Conservation (phyloP, 2,113 vertebrate genomes). For the Microcebus murinus region DNA sequence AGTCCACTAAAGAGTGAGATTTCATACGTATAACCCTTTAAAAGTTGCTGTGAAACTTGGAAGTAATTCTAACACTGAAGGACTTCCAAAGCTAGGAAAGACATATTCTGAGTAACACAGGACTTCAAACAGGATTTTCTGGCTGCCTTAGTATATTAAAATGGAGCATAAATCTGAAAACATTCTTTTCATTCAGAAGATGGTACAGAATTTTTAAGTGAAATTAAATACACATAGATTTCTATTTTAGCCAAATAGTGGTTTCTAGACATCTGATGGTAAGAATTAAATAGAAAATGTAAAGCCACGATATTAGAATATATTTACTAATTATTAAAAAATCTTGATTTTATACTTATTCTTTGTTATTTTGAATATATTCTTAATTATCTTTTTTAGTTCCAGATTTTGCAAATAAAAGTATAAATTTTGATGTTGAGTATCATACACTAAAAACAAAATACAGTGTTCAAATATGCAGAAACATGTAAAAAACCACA, state of each 20-base stretch:
- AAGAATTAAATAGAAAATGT: not conserved
- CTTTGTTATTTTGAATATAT: not conserved
- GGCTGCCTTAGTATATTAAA: not conserved
- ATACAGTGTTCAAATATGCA: not conserved
- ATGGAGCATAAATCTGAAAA: not conserved
- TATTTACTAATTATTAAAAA: not conserved
- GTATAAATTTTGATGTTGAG: not conserved
- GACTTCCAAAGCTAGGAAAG: not conserved
- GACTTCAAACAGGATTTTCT: not conserved
- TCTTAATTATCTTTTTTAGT: not conserved
- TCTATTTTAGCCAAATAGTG: not conserved
- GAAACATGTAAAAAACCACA: not conserved
- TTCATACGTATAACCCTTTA: not conserved
- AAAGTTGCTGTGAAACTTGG: not conserved
- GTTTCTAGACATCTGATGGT: not conserved
- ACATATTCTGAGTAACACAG: not conserved
- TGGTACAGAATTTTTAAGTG: not conserved
- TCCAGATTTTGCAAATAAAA: slow-evolving; percentile 7
- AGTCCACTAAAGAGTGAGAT: not conserved
- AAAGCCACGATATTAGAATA: not conserved
- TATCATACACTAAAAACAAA: not conserved
- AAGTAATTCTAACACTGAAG: not conserved
- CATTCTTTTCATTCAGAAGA: not conserved
- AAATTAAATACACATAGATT: not conserved
- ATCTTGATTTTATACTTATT: not conserved